Percentiles rank a stretch among this genome's conserved stretches.
Conservation (phyloP, 2,888 invertebrate species). For the Thereva nobilitata region DNA sequence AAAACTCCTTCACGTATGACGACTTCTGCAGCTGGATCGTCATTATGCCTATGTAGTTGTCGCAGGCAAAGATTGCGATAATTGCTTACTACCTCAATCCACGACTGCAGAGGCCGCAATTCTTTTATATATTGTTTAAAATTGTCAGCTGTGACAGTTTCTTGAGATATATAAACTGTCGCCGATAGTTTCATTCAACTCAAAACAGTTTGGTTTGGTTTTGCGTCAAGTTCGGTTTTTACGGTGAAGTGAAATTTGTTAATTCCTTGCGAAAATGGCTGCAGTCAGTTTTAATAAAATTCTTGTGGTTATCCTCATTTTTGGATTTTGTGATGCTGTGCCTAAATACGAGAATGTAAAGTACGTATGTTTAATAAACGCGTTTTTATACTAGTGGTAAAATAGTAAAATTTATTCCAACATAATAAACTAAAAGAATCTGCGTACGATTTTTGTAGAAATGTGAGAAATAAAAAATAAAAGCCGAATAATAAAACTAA, state of each 20-base stretch:
- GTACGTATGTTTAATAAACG: neutral
- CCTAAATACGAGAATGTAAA: constrained; percentile 25
- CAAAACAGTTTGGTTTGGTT: neutral
- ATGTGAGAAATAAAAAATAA: no score
- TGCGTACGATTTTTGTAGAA: neutral
- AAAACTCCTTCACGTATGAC: constrained; percentile 15
- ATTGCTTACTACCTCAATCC: constrained; percentile 16
- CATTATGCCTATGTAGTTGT: neutral
- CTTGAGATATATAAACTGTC: constrained; percentile 13
- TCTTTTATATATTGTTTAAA: constrained; percentile 33
- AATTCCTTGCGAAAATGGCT: neutral
- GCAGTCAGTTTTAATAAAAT: neutral
- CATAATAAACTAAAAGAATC: no score
- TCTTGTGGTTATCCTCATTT: constrained; percentile 4
- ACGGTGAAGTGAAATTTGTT: neutral
- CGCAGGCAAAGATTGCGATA: constrained; percentile 1
- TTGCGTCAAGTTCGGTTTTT: neutral
- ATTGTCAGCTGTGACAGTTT: constrained; percentile 25
- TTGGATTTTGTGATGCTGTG: constrained; percentile 16
- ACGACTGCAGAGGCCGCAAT: constrained; percentile 4
- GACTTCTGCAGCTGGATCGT: neutral
- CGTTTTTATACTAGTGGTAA: neutral
- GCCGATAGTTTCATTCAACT: neutral
- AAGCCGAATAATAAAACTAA: no score
- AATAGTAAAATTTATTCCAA: neutral